Percentiles rank a stretch among this genome's conserved stretches.
These are phyloP conservation scores for Drosophila bifasciata DNA, from an alignment of 1,140 invertebrate species.

Conservation along the genomic window DNA sequence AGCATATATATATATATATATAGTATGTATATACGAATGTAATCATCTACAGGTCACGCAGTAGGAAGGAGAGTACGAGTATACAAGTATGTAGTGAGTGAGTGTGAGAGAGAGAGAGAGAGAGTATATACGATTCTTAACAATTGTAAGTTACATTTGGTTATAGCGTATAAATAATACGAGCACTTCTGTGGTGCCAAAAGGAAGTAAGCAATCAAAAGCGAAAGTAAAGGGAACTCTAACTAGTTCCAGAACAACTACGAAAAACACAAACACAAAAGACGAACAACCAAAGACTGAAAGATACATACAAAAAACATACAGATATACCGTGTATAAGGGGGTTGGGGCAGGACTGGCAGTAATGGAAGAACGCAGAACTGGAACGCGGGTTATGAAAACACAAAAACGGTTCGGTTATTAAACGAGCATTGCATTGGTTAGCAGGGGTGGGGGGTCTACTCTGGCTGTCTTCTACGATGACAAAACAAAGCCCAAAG, in stretches of 20 bases:
- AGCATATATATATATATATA: no score
- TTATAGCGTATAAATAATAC: constrained; percentile 21
- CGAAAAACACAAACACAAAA: constrained; percentile 46
- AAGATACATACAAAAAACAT: constrained; percentile 19
- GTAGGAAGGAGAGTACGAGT: constrained; percentile 19
- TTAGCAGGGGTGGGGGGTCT: not conserved
- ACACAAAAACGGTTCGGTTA: constrained; percentile 70
- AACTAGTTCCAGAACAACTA: constrained; percentile 53
- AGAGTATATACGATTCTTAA: constrained; percentile 20
- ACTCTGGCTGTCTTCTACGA: constrained; percentile 10
- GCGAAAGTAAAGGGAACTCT: constrained; percentile 46
- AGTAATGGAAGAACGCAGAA: constrained; percentile 38
- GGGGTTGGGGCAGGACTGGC: not conserved
- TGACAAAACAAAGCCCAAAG: constrained; percentile 53
- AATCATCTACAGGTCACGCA: constrained; percentile 42
- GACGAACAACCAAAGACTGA: constrained; percentile 31
- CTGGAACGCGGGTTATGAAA: constrained; percentile 73
- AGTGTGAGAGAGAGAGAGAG: constrained; percentile 16
- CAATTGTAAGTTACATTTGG: constrained; percentile 24
- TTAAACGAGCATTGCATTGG: constrained; percentile 51
- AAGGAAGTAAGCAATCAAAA: constrained; percentile 56
- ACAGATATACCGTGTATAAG: constrained; percentile 13
- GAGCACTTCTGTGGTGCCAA: constrained; percentile 32
- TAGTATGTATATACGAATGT: constrained; percentile 55
- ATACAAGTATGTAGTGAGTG: constrained; percentile 39